Conservation (phyloP, 2,888 invertebrate species). For the Lasioglossum calceatum region DNA sequence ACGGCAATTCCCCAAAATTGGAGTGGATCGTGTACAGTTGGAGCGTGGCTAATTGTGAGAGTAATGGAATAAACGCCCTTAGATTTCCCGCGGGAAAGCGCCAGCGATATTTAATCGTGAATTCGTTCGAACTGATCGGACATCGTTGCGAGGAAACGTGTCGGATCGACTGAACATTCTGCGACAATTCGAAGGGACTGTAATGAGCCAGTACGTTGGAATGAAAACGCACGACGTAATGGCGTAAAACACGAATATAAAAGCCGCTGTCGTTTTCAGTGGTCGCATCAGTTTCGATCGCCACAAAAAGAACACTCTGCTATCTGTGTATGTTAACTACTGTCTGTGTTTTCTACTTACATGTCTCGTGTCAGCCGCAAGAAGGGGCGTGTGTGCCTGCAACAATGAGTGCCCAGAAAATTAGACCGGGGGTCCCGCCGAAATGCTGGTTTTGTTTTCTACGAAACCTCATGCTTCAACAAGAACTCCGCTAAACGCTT, state of each 20-base stretch:
- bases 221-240: background rate
- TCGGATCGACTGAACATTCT: constrained; percentile 8
- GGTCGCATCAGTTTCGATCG: background rate
- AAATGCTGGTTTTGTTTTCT: constrained; percentile 48
- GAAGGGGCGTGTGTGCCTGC: constrained; percentile 89
- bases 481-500: constrained; percentile 54
- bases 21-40: constrained; percentile 9
- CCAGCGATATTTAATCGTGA: constrained; percentile 46
- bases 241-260: background rate
- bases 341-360: constrained; percentile 83
- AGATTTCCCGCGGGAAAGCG: constrained; percentile 25
- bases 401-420: constrained; percentile 84
- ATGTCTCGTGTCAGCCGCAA: constrained; percentile 87
- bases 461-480: constrained; percentile 65
- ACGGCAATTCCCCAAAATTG: constrained; percentile 36
- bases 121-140: constrained; percentile 28
- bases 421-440: constrained; percentile 67
- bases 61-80: constrained; percentile 40
- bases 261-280: constrained; percentile 1
- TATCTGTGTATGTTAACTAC: background rate
- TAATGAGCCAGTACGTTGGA: background rate
- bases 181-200: background rate
- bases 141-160: constrained; percentile 6
- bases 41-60: constrained; percentile 49
- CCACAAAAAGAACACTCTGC: background rate